phyloP scores from a whole-genome alignment of 30 jellyfish, hydroid and myxozoan genomes.

The Cassiopea andromeda region DNA sequence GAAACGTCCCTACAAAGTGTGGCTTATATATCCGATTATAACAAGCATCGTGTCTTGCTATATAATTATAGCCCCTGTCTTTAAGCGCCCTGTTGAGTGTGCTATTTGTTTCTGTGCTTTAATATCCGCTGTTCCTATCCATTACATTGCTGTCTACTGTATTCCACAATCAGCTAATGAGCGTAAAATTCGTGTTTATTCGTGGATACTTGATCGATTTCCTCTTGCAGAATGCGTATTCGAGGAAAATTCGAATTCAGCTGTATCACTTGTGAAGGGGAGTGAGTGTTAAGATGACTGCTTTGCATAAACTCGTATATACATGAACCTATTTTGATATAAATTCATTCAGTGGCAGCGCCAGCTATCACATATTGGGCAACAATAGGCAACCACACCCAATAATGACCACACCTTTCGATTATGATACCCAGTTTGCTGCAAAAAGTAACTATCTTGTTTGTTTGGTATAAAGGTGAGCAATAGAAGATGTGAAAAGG shows the following conservation, averaged over 20 bases:
- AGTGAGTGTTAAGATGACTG: no score
- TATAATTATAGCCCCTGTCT: constrained; percentile 37
- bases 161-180: neutral
- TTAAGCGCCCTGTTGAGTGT: constrained; percentile 38
- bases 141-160: neutral
- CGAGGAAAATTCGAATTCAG: neutral
- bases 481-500: no score
- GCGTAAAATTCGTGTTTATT: neutral
- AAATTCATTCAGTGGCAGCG: no score
- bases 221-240: neutral
- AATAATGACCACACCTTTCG: no score
- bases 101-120: neutral
- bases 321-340: no score
- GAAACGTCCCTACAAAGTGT: constrained; percentile 60
- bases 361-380: no score
- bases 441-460: no score
- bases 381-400: no score
- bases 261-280: neutral
- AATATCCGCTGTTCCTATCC: constrained; percentile 23
- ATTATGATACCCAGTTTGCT: no score
- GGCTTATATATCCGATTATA: constrained; percentile 43
- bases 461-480: no score
- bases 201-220: neutral
- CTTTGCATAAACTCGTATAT: no score
- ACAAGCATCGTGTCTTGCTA: constrained; percentile 15